phyloP scores from a whole-genome alignment of 1,140 invertebrate genomes.

The Camponotus floridanus region DNA sequence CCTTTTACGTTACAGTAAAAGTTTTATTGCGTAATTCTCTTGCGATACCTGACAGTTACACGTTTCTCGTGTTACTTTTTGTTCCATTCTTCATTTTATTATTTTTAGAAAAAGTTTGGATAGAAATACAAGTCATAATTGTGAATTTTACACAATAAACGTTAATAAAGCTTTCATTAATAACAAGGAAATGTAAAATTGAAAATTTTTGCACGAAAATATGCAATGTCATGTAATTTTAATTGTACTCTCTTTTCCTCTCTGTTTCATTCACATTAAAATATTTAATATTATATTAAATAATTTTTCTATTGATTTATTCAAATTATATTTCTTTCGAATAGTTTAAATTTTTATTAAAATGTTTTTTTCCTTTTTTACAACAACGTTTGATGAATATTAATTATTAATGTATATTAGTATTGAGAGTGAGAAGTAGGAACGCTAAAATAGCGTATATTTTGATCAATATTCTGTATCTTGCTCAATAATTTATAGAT shows the following conservation, averaged over 20 bases:
- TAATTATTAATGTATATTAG: conserved; percentile 15
- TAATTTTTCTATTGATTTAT: not conserved
- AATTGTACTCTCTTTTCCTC: not conserved
- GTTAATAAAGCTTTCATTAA: conserved; percentile 37
- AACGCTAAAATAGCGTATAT: not conserved
- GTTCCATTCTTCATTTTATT: not conserved
- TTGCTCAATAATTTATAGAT: conserved; percentile 46
- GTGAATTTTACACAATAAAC: conserved; percentile 21
- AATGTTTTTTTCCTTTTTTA: not conserved
- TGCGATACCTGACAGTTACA: conserved; percentile 3
- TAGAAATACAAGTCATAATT: conserved; percentile 40
- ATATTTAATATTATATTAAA: conserved; percentile 18
- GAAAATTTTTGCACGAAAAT: not conserved
- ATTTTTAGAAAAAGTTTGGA: conserved; percentile 15
- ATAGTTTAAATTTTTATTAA: conserved; percentile 2
- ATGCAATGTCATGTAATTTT: conserved; percentile 6
- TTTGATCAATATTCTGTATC: not conserved
- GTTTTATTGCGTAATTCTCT: conserved; percentile 40
- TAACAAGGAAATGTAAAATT: not conserved
- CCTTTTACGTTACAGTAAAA: conserved; percentile 39
- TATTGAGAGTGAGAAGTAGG: not conserved
- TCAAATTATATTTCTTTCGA: not conserved
- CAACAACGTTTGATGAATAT: conserved; percentile 13
- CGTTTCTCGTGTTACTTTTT: conserved; percentile 1
- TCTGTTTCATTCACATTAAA: not conserved